Percentiles rank a stretch among this genome's conserved stretches.
phyloP scores from a whole-genome alignment of 2,113 vertebrate genomes.

The Anolis sagrei region DNA sequence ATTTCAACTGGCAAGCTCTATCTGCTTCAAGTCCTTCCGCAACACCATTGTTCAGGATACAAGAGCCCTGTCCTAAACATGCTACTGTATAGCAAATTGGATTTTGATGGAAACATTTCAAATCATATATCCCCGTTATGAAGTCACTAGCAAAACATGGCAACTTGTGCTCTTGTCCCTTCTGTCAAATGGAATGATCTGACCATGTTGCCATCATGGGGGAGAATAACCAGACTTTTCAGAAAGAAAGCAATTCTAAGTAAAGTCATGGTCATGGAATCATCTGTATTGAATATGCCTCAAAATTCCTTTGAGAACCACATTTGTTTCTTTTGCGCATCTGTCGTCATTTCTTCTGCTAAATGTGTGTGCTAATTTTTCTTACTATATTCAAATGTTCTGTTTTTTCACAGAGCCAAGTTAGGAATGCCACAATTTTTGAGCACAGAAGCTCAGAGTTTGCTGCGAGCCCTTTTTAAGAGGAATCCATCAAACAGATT shows the following conservation, averaged over 20 bases:
- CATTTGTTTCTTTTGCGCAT: background rate
- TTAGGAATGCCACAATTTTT: constrained; percentile 96
- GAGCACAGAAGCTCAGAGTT: constrained; percentile 92
- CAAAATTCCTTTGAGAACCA: constrained; percentile 1
- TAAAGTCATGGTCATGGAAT: background rate
- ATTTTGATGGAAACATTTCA: background rate
- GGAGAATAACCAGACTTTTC: background rate
- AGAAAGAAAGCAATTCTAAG: background rate
- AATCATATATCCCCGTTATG: background rate
- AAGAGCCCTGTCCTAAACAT: too few species aligned
- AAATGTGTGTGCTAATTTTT: constrained; percentile 2
- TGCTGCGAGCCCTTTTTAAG: constrained; percentile 95
- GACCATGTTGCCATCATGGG: background rate
- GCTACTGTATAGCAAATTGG: background rate
- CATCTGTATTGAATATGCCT: background rate
- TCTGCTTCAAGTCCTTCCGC: too few species aligned
- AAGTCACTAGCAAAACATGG: background rate
- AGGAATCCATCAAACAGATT: constrained; percentile 94
- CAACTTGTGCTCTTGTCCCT: too few species aligned
- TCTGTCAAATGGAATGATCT: background rate
- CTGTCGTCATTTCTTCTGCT: rapidly evolving
- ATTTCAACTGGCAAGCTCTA: too few species aligned
- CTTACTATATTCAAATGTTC: constrained; percentile 45
- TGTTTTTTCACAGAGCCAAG: constrained; percentile 86
- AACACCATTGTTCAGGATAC: too few species aligned